Conservation (phyloP, 1,140 invertebrate species). For the Tetragnatha versicolor region DNA sequence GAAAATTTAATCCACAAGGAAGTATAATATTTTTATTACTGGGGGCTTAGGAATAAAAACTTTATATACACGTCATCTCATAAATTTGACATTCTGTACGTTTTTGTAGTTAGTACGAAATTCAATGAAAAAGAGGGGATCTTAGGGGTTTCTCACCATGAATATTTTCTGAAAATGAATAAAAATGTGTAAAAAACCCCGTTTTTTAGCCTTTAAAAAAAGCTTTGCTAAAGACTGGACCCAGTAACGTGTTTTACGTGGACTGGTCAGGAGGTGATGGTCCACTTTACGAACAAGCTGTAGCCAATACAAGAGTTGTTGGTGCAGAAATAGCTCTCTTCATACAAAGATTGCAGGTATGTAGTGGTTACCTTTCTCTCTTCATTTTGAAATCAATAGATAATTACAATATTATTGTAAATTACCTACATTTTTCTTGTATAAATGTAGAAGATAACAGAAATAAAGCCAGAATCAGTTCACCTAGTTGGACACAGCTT, state of each 20-base stretch:
- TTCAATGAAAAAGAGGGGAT: too few relatives aligned
- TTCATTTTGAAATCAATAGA: background rate
- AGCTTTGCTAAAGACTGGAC: conserved; percentile 44
- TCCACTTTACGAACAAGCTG: conserved; percentile 68
- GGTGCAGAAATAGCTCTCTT: conserved; percentile 70
- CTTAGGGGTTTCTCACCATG: too few relatives aligned
- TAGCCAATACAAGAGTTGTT: conserved; percentile 72
- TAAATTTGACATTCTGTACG: too few relatives aligned
- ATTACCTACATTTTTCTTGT: background rate
- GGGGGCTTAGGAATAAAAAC: too few relatives aligned
- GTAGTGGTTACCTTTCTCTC: background rate
- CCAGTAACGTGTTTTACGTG: conserved; percentile 63
- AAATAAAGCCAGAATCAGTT: conserved; percentile 24
- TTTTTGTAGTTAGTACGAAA: too few relatives aligned
- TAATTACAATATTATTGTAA: background rate
- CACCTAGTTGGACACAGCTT: conserved; percentile 72
- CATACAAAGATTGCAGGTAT: conserved; percentile 60
- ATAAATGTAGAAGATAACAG: conserved; percentile 18
- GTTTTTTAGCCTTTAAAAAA: conserved; percentile 8
- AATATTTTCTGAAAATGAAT: too few relatives aligned
- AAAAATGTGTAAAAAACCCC: too few relatives aligned
- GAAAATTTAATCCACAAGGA: too few relatives aligned
- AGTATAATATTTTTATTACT: too few relatives aligned
- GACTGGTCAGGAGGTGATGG: conserved; percentile 65
- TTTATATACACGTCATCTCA: too few relatives aligned